Percentiles rank a stretch among this genome's conserved stretches.
phyloP scores from a whole-genome alignment of 2,113 vertebrate species.

The Gulo gulo region DNA sequence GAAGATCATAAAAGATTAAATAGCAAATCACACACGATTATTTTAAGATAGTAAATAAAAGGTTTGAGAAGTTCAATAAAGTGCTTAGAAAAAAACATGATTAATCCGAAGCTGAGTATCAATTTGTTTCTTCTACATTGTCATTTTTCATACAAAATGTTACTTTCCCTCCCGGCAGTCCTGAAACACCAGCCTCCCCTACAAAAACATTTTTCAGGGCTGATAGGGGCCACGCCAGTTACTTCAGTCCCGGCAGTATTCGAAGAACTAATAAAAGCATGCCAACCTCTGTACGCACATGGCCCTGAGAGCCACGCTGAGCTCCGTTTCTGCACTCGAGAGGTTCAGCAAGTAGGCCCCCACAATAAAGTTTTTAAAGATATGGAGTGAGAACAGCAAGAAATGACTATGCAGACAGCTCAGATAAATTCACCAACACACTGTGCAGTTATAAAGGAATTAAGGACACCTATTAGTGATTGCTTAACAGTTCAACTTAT shows the following conservation, averaged over 20 bases:
- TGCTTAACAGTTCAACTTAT: slow-evolving; percentile 72
- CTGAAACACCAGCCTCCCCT: slow-evolving; percentile 40
- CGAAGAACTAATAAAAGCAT: slow-evolving; percentile 26
- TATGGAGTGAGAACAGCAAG: neutral
- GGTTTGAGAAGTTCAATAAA: slow-evolving; percentile 11
- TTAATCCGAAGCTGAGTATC: slow-evolving; percentile 14
- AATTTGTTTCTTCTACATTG: neutral
- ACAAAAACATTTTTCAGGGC: slow-evolving; percentile 21
- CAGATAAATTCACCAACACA: slow-evolving; percentile 41
- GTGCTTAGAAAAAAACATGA: slow-evolving; percentile 26
- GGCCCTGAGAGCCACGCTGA: neutral
- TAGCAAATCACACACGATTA: neutral
- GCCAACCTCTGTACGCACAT: neutral
- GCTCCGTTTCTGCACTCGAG: neutral
- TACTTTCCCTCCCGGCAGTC: neutral
- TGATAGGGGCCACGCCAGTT: slow-evolving; percentile 7
- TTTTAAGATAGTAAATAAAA: slow-evolving; percentile 32
- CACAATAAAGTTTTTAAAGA: slow-evolving; percentile 41
- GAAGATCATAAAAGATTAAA: slow-evolving; percentile 13
- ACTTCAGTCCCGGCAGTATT: neutral
- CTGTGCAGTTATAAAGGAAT: slow-evolving; percentile 44
- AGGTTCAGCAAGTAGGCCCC: neutral
- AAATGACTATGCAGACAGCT: slow-evolving; percentile 15
- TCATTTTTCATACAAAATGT: neutral
- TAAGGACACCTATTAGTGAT: slow-evolving; percentile 50